Conservation (phyloP, 2,797 vertebrate species). For the Gymnocypris eckloni region DNA sequence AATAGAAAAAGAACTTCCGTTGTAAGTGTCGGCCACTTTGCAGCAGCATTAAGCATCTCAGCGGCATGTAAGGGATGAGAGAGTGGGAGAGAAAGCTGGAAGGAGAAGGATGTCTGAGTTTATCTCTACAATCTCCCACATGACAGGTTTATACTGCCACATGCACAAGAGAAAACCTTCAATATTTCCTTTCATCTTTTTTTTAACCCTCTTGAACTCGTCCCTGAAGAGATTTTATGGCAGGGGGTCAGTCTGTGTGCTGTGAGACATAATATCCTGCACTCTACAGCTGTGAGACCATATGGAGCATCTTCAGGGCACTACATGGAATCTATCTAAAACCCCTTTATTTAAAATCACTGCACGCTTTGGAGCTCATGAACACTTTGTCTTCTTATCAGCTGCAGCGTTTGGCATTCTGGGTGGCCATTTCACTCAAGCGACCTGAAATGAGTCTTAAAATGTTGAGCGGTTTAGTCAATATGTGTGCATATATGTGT, state of each 20-base stretch:
- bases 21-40: constrained; percentile 58
- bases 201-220: not conserved
- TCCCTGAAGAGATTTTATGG: constrained; percentile 44
- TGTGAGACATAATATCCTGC: constrained; percentile 55
- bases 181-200: constrained; percentile 31
- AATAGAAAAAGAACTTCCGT: constrained; percentile 29
- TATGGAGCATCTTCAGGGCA: constrained; percentile 65
- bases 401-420: constrained; percentile 10
- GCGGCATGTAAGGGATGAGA: constrained; percentile 33
- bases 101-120: constrained; percentile 15
- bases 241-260: constrained; percentile 40
- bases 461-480: constrained; percentile 26
- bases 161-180: not conserved
- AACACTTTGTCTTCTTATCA: constrained; percentile 20
- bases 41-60: constrained; percentile 66
- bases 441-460: constrained; percentile 28
- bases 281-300: constrained; percentile 64
- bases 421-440: not conserved
- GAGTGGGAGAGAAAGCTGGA: not conserved
- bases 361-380: constrained; percentile 21
- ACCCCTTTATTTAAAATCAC: constrained; percentile 65
- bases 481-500: constrained; percentile 40
- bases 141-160: constrained; percentile 10
- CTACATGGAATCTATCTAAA: constrained; percentile 60
- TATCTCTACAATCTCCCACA: constrained; percentile 37